Evolutionary conservation across 2,113 vertebrate species (phyloP), one percentile per base, ranked within the genome.

Genomic region (Hypomesus transpacificus): DNA sequence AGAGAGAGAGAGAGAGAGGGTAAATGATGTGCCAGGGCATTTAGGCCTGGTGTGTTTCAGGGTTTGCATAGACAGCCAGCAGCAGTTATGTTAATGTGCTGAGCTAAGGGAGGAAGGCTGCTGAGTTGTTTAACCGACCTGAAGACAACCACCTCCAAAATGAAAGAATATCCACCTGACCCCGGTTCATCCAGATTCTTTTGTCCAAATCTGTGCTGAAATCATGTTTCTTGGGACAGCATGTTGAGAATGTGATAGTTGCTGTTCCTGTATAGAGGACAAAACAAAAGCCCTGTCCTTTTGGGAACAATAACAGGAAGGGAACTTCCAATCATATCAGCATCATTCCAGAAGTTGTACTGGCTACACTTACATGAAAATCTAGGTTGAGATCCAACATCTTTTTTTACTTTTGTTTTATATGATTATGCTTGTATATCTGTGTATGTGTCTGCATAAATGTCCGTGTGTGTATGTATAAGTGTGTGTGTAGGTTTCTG

Each of bases 61-160:
- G 83, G 83, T 83, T 73, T 68, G 87, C 58, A 86, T 79, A 90
- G 90, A 91, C 88, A 92, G 91, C 92, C 91, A 90, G 89, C 82
- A 92, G 92, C 91, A 54, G 82, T 92, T 93, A 92, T 93, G 92
- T 91, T 92, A 92, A 93, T 93, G 85, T 82, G 85, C 88, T 75
- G 82, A 90, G 90, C 86, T 85, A 76, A 86, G 86, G 84, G 86
- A 87, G 84, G 69, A 74, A 66, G 74, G 78, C 70, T 81, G 74
- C 86, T 75, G 81, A 75, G 74, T 81, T 84, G 66, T 68, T 73
- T 58, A 70, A 72, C 60, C 70, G 80, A 87, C 74, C 75, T 86
- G 84, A 81, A 78, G 76, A 71, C 75, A 87, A 76, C 59, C 24
- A 75, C 31, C 31, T 56, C 46, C 74, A 79, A 74, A 74, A 62